phyloP scores from a whole-genome alignment of 2,888 invertebrate species.

The Pandemis corylana region DNA sequence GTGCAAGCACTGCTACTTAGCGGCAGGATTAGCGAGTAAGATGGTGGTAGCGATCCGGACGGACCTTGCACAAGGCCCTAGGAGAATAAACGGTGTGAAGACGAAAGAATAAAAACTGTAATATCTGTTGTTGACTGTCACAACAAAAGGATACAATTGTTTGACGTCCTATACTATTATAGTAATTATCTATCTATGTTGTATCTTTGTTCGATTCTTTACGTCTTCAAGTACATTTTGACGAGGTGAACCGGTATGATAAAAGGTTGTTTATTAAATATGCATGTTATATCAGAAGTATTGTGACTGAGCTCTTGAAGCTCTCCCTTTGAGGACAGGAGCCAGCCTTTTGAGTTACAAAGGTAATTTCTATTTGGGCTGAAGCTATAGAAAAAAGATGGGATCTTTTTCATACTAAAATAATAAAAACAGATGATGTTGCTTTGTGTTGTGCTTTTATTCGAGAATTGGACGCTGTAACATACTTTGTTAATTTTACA shows the following conservation, averaged over 20 bases:
- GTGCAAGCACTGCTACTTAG: no score
- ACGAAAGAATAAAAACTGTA: no score
- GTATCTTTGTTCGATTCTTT: background rate
- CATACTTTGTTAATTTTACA: no score
- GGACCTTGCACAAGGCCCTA: no score
- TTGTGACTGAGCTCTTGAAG: constrained; percentile 5
- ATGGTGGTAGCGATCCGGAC: no score
- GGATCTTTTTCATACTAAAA: background rate
- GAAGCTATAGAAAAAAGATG: background rate
- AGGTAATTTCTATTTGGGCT: constrained; percentile 1
- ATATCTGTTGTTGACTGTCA: no score
- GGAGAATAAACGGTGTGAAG: no score
- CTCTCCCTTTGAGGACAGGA: background rate
- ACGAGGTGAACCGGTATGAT: background rate
- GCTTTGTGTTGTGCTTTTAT: background rate
- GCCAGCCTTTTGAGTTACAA: background rate
- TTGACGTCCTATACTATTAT: no score
- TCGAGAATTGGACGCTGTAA: background rate
- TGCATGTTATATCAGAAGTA: background rate
- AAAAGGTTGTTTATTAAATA: background rate
- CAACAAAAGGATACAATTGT: no score
- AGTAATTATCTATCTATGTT: no score
- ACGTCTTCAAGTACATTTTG: background rate
- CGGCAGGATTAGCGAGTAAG: no score
- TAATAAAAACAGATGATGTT: background rate